phyloP scores from a whole-genome alignment of 2,888 invertebrate genomes.

The Yponomeuta sedellus region DNA sequence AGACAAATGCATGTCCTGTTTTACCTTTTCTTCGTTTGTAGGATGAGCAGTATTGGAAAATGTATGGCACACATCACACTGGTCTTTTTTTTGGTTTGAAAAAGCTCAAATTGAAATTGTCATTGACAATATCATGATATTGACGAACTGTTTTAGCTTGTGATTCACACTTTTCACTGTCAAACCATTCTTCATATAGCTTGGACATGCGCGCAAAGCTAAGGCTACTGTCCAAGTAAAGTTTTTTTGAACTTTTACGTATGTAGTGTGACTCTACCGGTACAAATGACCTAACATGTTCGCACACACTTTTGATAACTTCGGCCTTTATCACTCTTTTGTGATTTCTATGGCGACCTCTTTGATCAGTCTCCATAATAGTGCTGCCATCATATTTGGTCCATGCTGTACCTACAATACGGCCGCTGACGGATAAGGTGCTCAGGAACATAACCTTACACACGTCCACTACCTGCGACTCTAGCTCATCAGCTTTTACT shows the following conservation, averaged over 20 bases:
- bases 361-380: constrained; percentile 8
- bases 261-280: too few relatives aligned
- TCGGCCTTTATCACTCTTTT: constrained; percentile 8
- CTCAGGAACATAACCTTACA: constrained; percentile 25
- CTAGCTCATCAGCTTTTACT: constrained; percentile 19
- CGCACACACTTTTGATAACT: constrained; percentile 21
- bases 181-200: constrained; percentile 16
- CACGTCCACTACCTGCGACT: constrained; percentile 16
- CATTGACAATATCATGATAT: constrained; percentile 22
- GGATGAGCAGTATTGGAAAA: constrained; percentile 15
- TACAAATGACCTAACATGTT: constrained; percentile 16
- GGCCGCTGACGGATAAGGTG: constrained; percentile 22
- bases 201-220: constrained; percentile 14
- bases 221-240: constrained; percentile 18
- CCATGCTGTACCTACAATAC: constrained; percentile 18
- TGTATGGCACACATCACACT: constrained; percentile 20
- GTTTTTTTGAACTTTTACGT: constrained; percentile 22
- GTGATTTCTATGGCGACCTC: constrained; percentile 14
- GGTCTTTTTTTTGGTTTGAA: constrained; percentile 24
- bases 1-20: not conserved
- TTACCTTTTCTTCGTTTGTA: constrained; percentile 15
- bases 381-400: constrained; percentile 16
- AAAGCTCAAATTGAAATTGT: constrained; percentile 23
- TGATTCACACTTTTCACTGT: constrained; percentile 11
- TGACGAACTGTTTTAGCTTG: constrained; percentile 15